A percentile compares a stretch with the other conserved stretches of the same genome.
Conservation (phyloP, 2,797 vertebrate genomes). For the Carduelis carduelis region DNA sequence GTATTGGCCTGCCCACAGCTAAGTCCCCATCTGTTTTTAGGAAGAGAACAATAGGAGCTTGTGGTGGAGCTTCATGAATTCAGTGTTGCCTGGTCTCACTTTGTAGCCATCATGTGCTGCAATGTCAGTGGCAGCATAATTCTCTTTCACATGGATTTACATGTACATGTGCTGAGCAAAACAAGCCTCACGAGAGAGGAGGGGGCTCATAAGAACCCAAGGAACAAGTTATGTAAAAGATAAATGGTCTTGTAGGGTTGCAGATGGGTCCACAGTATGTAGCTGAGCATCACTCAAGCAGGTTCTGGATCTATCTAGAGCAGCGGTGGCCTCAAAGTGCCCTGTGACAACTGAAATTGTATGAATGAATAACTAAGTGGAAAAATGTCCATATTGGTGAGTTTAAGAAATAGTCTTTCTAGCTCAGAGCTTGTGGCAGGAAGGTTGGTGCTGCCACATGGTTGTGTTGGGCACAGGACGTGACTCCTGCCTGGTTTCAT, state of each 20-base stretch:
- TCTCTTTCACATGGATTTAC: neutral
- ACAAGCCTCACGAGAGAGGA: neutral
- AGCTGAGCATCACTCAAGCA: neutral
- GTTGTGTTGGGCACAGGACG: neutral
- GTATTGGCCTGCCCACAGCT: neutral
- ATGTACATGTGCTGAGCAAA: accelerated
- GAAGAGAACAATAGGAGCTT: neutral
- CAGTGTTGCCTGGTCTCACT: neutral
- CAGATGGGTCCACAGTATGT: neutral
- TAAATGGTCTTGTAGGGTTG: neutral
- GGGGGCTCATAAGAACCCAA: neutral
- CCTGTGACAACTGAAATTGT: neutral
- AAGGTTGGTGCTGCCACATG: neutral
- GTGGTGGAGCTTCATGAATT: neutral
- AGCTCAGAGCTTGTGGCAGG: neutral
- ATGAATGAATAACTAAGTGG: neutral
- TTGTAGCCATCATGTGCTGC: neutral
- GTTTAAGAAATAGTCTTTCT: neutral
- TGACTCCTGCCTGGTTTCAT: neutral
- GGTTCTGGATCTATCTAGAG: neutral
- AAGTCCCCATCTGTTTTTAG: neutral
- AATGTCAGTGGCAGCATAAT: neutral
- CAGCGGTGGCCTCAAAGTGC: neutral
- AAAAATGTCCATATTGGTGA: neutral
- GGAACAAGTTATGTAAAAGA: neutral